A percentile compares a stretch with the other conserved stretches of the same genome.
phyloP scores from a whole-genome alignment of 2,888 invertebrate genomes.

The Pachydiplax longipennis region DNA sequence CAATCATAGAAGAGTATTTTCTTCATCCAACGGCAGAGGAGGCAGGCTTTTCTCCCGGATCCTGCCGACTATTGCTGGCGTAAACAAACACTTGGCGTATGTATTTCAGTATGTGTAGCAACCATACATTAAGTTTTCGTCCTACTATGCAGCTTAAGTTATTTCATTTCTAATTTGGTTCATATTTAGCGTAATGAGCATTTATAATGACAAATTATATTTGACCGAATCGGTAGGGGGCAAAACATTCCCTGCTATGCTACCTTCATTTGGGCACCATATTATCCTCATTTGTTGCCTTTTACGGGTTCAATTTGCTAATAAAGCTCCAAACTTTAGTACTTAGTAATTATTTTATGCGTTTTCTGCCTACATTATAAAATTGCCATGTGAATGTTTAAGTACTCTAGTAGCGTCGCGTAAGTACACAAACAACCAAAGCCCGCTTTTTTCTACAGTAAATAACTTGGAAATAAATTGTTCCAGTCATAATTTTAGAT shows the following conservation, averaged over 20 bases:
- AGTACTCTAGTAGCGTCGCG: constrained; percentile 8
- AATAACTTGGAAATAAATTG: not conserved
- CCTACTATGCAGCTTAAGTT: not conserved
- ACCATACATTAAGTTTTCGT: not conserved
- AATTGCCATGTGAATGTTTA: not conserved
- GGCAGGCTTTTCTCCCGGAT: constrained; percentile 49
- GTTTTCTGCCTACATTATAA: not conserved
- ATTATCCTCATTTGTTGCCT: not conserved
- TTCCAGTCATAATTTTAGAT: not conserved
- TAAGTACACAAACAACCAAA: constrained; percentile 31
- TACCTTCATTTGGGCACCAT: not conserved
- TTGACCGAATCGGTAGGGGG: constrained; percentile 39
- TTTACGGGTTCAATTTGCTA: not conserved
- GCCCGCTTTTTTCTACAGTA: not conserved
- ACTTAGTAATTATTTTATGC: not conserved
- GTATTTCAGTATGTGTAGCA: constrained; percentile 17
- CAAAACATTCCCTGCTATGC: constrained; percentile 31
- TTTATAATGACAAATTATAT: constrained; percentile 33
- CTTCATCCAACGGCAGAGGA: constrained; percentile 50
- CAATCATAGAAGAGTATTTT: constrained; percentile 49
- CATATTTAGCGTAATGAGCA: not conserved
- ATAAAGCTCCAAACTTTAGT: not conserved
- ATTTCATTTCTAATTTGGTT: not conserved
- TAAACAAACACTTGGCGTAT: constrained; percentile 50
- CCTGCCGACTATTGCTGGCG: constrained; percentile 50